A percentile compares a stretch with the other conserved stretches of the same genome.
These are phyloP conservation scores for Trichopria drosophilae DNA, from an alignment of 2,888 invertebrate genomes.

Conservation along the genomic window DNA sequence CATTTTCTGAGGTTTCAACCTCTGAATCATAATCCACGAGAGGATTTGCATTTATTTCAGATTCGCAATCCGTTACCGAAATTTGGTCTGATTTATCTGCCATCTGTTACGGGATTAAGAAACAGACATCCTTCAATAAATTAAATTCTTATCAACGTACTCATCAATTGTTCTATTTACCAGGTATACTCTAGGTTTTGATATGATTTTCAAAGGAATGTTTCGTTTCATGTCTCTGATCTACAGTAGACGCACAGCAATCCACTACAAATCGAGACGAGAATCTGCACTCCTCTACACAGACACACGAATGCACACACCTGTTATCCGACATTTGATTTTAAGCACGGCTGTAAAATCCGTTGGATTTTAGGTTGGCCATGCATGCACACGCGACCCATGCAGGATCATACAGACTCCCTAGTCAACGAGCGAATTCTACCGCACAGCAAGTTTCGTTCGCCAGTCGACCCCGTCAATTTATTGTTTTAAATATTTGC, in stretches of 20 bases:
- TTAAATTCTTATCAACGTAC: conserved; percentile 2
- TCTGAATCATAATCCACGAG: conserved; percentile 1
- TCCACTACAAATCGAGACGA: conserved; percentile 12
- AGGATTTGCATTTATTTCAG: not conserved
- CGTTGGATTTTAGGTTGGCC: conserved; percentile 10
- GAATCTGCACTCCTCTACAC: conserved; percentile 1
- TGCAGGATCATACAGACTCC: not conserved
- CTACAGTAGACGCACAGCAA: conserved; percentile 16
- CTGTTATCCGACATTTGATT: conserved; percentile 9
- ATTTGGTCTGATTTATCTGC: not conserved
- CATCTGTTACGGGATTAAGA: conserved; percentile 23
- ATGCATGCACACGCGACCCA: not conserved
- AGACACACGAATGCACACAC: too few relatives aligned
- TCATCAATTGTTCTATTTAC: not conserved
- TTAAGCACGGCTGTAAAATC: conserved; percentile 16
- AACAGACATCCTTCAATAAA: conserved; percentile 4
- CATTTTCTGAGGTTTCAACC: not conserved
- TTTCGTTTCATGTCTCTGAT: conserved; percentile 17
- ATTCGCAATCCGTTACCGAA: not conserved
- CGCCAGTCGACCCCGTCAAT: conserved; percentile 1
- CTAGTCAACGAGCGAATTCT: conserved; percentile 7
- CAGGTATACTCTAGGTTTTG: conserved; percentile 14
- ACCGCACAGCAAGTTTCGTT: conserved; percentile 9
- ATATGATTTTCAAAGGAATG: not conserved
- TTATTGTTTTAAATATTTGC: not conserved